Percentiles rank a stretch among this genome's conserved stretches.
phyloP scores from a whole-genome alignment of 2,113 vertebrate genomes.

The Actinemys pallida region DNA sequence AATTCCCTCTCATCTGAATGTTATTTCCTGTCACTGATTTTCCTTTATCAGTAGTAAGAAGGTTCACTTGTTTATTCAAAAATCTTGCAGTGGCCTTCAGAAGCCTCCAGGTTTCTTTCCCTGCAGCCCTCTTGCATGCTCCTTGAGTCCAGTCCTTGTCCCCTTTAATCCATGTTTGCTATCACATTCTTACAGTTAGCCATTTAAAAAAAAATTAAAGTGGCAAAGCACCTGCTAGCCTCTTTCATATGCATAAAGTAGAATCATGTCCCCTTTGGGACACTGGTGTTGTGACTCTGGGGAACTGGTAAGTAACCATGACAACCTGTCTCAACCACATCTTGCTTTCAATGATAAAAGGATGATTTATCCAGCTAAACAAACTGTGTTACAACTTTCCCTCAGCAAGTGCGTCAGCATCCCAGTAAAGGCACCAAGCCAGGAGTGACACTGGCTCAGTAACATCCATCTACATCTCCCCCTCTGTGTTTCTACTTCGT shows the following conservation, averaged over 20 bases:
- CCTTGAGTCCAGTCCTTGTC: slow-evolving; percentile 45
- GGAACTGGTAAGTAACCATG: slow-evolving; percentile 85
- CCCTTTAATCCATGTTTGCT: slow-evolving; percentile 35
- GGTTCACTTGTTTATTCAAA: slow-evolving; percentile 51
- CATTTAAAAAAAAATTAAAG: slow-evolving; percentile 79
- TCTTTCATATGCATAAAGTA: slow-evolving; percentile 81
- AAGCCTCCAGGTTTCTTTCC: slow-evolving; percentile 13
- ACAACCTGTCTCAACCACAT: slow-evolving; percentile 77
- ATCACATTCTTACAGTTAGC: slow-evolving; percentile 67
- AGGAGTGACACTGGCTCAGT: slow-evolving; percentile 57
- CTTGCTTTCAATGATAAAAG: slow-evolving; percentile 71
- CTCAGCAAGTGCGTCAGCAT: slow-evolving; percentile 70
- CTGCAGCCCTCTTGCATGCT: neutral
- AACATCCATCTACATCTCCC: slow-evolving; percentile 49
- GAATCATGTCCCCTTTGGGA: slow-evolving; percentile 81
- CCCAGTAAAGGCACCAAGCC: slow-evolving; percentile 63
- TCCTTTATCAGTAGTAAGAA: neutral
- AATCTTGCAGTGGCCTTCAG: slow-evolving; percentile 11
- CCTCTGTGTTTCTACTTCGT: neutral
- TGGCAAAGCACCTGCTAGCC: slow-evolving; percentile 78
- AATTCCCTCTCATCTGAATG: neutral
- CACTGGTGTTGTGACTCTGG: slow-evolving; percentile 81
- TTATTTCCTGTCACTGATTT: neutral
- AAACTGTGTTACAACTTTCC: slow-evolving; percentile 74
- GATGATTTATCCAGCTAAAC: slow-evolving; percentile 74